Base-by-base conservation (phyloP, 1,140 invertebrate species). In the Sinella curviseta region DNA sequence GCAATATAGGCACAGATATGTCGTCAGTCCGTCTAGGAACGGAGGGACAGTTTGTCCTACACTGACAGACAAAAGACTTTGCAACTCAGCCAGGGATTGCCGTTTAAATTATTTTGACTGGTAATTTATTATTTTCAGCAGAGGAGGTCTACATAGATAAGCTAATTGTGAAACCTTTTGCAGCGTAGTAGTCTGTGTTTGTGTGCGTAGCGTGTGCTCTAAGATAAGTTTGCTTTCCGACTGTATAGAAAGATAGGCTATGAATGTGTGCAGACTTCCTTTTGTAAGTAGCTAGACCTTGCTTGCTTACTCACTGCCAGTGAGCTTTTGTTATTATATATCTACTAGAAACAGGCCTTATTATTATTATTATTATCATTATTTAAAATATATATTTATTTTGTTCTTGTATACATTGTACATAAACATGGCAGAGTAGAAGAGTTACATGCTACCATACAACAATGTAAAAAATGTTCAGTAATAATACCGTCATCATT, bases 1-100 rank as follows among this genome's bases (percentile, higher is more conserved):
- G 74, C 85, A 87, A 79, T 86, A 86, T 78, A 82, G 88, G 78
- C 85, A 77, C 17, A 80, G 88, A 31, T 81, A 78, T 33, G 77
- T 84, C 35, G 75, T 81, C 28, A 78, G 34, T 65, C 79, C 78
- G 48, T 79, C 79, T 12, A 55, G 78, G 54, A 55, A 74, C 31
- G 80, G 80, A 77, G 79, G 80, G 1, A 16, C 76, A 17, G 28
- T 65, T 34, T 84, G 83, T 77, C 81, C 82, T 20, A 34, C 75
- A 33, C 74, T 83, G 54, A 78, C 75, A 17, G 82, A 83, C 33
- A 82, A 78, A 81, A 79, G 79, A 80, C 78, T 79, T 36, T 83
- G 83, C 74, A 79, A 54, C 75, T 80, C 82, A 1, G 77, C 75
- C 34, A 76, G 80, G 57, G 75, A 78, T 35, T 83, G 82, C 55